A percentile compares a stretch with the other conserved stretches of the same genome.
These are phyloP conservation scores for Agapetus fuscipes DNA, from an alignment of 2,888 invertebrate species.

Conservation along the genomic window DNA sequence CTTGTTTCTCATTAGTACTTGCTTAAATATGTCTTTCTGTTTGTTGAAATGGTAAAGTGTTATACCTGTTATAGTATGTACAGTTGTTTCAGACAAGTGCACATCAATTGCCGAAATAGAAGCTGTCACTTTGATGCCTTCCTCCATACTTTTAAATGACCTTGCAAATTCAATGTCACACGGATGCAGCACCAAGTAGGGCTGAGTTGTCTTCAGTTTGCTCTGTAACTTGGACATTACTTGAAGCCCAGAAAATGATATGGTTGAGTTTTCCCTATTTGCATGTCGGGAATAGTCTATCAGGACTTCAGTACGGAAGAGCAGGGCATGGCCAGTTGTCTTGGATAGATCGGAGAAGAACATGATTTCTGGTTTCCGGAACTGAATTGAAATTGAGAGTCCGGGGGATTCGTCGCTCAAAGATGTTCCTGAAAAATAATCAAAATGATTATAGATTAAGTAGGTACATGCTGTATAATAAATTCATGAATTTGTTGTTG, in stretches of 20 bases:
- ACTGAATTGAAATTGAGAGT: conserved; percentile 59
- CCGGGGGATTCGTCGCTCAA: conserved; percentile 43
- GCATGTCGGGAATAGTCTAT: conserved; percentile 61
- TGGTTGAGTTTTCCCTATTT: conserved; percentile 52
- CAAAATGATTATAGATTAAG: too few species aligned
- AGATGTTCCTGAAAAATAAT: conserved; percentile 35
- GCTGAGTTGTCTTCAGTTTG: conserved; percentile 41
- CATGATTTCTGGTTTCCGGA: conserved; percentile 69
- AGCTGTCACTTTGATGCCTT: conserved; percentile 55
- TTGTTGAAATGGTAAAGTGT: too few species aligned
- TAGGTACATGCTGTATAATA: too few species aligned
- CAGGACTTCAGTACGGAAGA: conserved; percentile 59
- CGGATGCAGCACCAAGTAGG: conserved; percentile 54
- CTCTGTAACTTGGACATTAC: conserved; percentile 53
- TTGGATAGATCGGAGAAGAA: conserved; percentile 58
- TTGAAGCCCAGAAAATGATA: conserved; percentile 50
- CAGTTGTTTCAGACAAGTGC: conserved; percentile 61
- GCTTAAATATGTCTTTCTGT: too few species aligned
- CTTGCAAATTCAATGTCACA: conserved; percentile 62
- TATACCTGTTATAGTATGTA: conserved; percentile 60
- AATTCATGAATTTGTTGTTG: too few species aligned
- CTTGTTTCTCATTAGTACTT: too few species aligned
- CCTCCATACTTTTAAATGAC: conserved; percentile 51
- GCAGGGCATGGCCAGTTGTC: conserved; percentile 51
- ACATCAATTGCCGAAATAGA: conserved; percentile 59